Evolutionary conservation across 1,140 invertebrate genomes (phyloP), one percentile per base, ranked within the genome.

Genomic region (Drosophila sturtevanti): DNA sequence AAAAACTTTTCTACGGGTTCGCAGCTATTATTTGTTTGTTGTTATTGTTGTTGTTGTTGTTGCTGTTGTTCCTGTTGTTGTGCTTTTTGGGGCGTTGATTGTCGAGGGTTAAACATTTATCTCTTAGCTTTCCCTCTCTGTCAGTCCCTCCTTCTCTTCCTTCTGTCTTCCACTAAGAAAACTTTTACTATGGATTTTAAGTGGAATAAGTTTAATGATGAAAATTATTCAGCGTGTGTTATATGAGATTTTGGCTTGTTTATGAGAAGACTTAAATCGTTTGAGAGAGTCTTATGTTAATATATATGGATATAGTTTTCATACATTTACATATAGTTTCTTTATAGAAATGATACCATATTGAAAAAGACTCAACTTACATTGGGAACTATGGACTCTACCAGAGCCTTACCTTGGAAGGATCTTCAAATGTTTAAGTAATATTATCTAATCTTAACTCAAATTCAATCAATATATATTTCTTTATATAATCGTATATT

Each of bases 131-230:
- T 48, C 64, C 21, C 38, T 54, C 58, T 12, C 56, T 11, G 16
- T 37, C 51, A 4, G 0, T 51, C n/a, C 31, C 12, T 5, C 31
- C 2, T 5, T 14, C 35, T 1, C 31, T n/a, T 16, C 63, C 31
- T 22, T 16, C n/a, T 27, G 7, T n/a, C 7, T n/a, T 5, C 44
- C 52, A 35, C 55, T 44, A 70, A 67, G 27, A 6, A 79, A 69
- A 72, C 65, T 78, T 65, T 54, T 63, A 63, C 71, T 58, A 69
- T 60, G 73, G 75, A 66, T 75, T 79, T 82, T 62, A 82, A 82
- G 71, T 82, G 79, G 75, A 68, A 76, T 68, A 75, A 82, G 79
- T 82, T 78, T 79, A 82, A 82, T 82, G 75, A 82, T 82, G 75
- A 64, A 79, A 82, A 82, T 82, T 84, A 82, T 79, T 82, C 79